Conservation (phyloP, 2,113 vertebrate species). For the Lepidothrix coronata region DNA sequence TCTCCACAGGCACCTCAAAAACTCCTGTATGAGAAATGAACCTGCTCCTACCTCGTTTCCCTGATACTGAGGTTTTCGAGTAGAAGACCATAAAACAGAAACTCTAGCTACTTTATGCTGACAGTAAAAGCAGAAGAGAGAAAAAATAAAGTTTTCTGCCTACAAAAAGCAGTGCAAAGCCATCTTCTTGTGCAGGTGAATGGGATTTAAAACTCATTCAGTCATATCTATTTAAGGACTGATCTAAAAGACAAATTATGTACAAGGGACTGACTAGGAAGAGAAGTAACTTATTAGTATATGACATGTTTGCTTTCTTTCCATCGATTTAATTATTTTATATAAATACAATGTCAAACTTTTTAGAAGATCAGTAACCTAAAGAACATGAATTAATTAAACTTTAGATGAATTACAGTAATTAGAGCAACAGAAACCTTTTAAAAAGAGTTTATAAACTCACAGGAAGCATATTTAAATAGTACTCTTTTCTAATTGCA, state of each 20-base stretch:
- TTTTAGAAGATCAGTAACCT: neutral
- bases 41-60: neutral
- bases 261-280: rapidly evolving
- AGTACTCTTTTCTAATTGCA: neutral
- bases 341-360: neutral
- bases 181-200: neutral
- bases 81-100: neutral
- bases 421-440: neutral
- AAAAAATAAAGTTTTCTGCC: neutral
- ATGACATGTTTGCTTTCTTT: neutral
- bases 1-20: neutral
- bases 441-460: neutral
- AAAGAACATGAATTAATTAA: neutral
- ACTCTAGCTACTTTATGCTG: neutral
- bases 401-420: neutral
- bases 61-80: neutral
- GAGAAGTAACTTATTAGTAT: neutral
- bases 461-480: neutral
- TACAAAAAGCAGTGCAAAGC: neutral
- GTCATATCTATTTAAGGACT: neutral
- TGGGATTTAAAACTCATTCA: neutral
- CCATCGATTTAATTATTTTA: neutral
- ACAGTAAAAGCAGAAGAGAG: neutral
- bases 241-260: neutral
- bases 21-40: neutral